Conservation (phyloP, 2,797 vertebrate species). For the Chaetodon trifasciatus region DNA sequence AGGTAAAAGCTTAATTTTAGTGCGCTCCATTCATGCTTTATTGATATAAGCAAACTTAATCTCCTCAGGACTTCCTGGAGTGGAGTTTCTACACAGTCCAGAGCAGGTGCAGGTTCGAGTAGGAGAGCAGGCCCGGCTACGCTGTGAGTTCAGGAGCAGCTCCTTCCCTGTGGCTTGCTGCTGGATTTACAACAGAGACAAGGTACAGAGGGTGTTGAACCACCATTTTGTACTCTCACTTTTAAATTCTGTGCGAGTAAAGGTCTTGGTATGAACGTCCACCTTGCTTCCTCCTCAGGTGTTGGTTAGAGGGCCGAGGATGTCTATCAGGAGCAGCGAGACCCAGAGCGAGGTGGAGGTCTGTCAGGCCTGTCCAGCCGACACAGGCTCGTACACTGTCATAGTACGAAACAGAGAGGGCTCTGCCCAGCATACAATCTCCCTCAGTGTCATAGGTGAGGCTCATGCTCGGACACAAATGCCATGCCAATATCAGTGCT, state of each 20-base stretch:
- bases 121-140: slow-evolving; percentile 75
- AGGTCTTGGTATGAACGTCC: background rate
- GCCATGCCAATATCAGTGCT: no score
- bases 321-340: slow-evolving; percentile 57
- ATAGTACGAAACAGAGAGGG: slow-evolving; percentile 77
- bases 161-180: slow-evolving; percentile 84
- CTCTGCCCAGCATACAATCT: slow-evolving; percentile 73
- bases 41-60: background rate
- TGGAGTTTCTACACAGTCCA: slow-evolving; percentile 79
- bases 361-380: slow-evolving; percentile 62
- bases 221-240: background rate
- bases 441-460: slow-evolving; percentile 80
- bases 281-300: slow-evolving; percentile 58
- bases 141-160: slow-evolving; percentile 79
- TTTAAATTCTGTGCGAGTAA: background rate
- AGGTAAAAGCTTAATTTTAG: background rate
- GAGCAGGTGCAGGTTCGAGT: slow-evolving; percentile 79
- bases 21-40: background rate
- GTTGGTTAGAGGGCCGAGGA: slow-evolving; percentile 57
- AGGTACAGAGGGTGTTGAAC: slow-evolving; percentile 64
- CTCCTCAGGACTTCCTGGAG: slow-evolving; percentile 61
- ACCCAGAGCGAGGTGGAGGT: slow-evolving; percentile 74
- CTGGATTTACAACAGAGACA: slow-evolving; percentile 86
- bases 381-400: slow-evolving; percentile 80
- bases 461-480: background rate